Evolutionary conservation across 2,797 vertebrate genomes (phyloP).

Genomic region (Gadopsis marmoratus): DNA sequence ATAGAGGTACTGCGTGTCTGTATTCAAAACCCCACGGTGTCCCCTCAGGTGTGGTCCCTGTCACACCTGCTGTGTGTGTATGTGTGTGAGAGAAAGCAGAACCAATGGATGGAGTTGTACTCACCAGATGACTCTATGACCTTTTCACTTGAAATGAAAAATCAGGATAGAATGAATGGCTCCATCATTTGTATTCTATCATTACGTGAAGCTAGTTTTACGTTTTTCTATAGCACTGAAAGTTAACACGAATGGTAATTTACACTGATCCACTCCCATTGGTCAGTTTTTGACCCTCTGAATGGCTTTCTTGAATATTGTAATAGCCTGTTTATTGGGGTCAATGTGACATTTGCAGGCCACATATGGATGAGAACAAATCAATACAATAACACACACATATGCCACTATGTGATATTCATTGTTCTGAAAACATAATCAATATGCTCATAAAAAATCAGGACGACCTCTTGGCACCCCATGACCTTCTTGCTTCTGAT

Average conservation of each 20-base stretch:
- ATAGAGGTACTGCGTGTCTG: constrained; percentile 27
- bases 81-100: neutral
- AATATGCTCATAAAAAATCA: constrained; percentile 79
- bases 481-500: constrained; percentile 79
- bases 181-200: constrained; percentile 11
- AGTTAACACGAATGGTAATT: constrained; percentile 22
- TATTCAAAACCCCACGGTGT: constrained; percentile 9
- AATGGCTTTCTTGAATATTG: constrained; percentile 55
- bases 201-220: neutral
- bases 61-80: constrained; percentile 17
- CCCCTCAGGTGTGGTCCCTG: constrained; percentile 56
- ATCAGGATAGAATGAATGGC: neutral
- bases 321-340: constrained; percentile 58
- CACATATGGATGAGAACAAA: constrained; percentile 67
- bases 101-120: constrained; percentile 1
- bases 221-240: neutral
- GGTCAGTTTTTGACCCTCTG: constrained; percentile 33
- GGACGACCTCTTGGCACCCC: constrained; percentile 60
- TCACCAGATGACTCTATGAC: neutral
- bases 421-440: constrained; percentile 78
- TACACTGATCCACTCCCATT: constrained; percentile 4
- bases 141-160: constrained; percentile 8
- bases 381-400: constrained; percentile 76
- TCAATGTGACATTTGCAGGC: constrained; percentile 64
- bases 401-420: constrained; percentile 72